These are phyloP conservation scores for Pseudopipra pipra DNA, from an alignment of 2,113 vertebrate species.

Conservation along the genomic window DNA sequence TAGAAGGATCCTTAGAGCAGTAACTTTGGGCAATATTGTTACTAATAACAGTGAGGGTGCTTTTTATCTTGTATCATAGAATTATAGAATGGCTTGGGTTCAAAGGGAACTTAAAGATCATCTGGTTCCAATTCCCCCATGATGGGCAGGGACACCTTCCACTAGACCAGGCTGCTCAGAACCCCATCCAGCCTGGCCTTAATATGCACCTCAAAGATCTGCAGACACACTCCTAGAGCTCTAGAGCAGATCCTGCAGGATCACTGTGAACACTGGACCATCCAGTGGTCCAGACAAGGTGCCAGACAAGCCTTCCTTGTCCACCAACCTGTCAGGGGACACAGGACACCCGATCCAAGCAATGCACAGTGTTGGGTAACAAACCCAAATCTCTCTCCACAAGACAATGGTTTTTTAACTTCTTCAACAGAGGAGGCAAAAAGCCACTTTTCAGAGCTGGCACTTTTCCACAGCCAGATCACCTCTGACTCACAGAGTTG, in stretches of 20 bases:
- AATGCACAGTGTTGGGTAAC: accelerated
- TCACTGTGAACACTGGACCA: background rate
- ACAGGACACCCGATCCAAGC: background rate
- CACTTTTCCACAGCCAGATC: background rate
- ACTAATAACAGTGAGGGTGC: background rate
- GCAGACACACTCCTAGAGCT: background rate
- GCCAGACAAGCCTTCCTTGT: background rate
- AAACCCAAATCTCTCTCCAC: background rate
- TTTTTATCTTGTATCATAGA: background rate
- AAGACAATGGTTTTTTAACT: background rate
- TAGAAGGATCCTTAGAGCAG: background rate
- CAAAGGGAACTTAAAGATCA: background rate
- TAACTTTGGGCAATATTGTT: background rate
- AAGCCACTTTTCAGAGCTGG: background rate
- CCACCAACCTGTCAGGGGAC: background rate
- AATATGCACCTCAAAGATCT: accelerated
- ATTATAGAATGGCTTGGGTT: background rate
- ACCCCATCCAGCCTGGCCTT: background rate
- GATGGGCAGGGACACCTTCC: background rate
- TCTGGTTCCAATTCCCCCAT: background rate
- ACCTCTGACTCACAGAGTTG: accelerated
- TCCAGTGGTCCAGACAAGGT: background rate
- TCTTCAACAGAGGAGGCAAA: background rate
- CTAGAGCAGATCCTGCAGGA: background rate
- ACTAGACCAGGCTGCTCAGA: background rate